These are phyloP conservation scores for Oryzias woworae DNA, from an alignment of 2,113 vertebrate species.

Conservation along the genomic window DNA sequence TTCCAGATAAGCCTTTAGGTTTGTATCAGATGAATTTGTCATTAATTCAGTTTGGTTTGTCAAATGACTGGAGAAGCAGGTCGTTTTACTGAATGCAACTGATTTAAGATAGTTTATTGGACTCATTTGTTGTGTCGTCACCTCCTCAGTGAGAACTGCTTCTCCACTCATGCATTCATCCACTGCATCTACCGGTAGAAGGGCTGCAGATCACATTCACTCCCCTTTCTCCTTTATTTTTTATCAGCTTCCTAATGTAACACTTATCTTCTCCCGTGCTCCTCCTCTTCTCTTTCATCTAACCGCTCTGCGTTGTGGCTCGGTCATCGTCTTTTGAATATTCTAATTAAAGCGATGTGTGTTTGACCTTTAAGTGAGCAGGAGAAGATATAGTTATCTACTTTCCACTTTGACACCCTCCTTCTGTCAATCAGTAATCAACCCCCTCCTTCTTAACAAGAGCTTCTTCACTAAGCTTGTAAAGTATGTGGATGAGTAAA, in stretches of 20 bases:
- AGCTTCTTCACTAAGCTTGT: constrained; percentile 5
- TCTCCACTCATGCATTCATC: constrained; percentile 56
- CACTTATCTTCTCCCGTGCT: constrained; percentile 33
- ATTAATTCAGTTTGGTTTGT: not conserved
- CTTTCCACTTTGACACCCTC: constrained; percentile 90
- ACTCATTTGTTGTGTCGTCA: constrained; percentile 35
- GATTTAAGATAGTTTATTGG: constrained; percentile 14
- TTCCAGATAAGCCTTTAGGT: not conserved
- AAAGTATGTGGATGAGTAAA: constrained; percentile 42
- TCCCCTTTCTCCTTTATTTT: not conserved
- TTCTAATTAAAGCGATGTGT: constrained; percentile 86
- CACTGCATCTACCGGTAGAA: constrained; percentile 72
- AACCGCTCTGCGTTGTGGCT: constrained; percentile 73
- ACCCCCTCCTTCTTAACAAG: constrained; percentile 44
- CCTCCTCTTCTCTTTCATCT: constrained; percentile 21
- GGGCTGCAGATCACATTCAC: constrained; percentile 69
- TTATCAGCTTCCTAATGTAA: constrained; percentile 61
- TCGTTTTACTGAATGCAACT: not conserved
- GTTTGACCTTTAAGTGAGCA: constrained; percentile 96
- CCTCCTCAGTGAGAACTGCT: not conserved
- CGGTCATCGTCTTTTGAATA: constrained; percentile 82
- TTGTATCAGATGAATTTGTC: not conserved
- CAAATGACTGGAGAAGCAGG: not conserved
- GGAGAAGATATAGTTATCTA: constrained; percentile 96
- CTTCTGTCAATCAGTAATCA: constrained; percentile 96